Evolutionary conservation across 2,888 invertebrate species (phyloP).

Genomic region (Sinohyriopsis cumingii): DNA sequence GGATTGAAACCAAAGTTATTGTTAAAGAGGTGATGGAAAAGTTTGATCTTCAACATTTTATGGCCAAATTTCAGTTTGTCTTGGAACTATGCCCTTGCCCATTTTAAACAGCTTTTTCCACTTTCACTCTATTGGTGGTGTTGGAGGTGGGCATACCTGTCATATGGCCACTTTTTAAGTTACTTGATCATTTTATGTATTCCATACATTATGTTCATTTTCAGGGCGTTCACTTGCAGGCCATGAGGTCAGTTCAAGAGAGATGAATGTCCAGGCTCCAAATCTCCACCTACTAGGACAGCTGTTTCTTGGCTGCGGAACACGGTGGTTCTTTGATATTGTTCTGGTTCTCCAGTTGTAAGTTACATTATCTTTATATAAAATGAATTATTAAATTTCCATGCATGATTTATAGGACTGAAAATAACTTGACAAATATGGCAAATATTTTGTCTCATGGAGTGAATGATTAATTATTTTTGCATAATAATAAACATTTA

Average conservation of each 20-base stretch:
- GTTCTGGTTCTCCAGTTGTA: constrained; percentile 66
- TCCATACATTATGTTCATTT: constrained; percentile 4
- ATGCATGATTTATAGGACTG: neutral
- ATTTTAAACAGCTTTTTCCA: too few species aligned
- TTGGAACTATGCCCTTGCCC: neutral
- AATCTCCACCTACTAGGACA: constrained; percentile 68
- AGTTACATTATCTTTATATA: constrained; percentile 28
- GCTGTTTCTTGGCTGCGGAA: constrained; percentile 60
- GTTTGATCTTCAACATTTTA: too few species aligned
- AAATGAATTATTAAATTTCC: neutral
- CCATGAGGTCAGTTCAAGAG: constrained; percentile 53
- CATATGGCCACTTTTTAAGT: too few species aligned
- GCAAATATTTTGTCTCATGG: too few species aligned
- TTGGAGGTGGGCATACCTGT: too few species aligned
- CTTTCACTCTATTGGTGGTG: too few species aligned
- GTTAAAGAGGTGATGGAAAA: too few species aligned
- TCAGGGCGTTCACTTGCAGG: constrained; percentile 61
- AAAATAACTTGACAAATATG: too few species aligned
- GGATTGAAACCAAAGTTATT: too few species aligned
- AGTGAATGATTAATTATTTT: too few species aligned
- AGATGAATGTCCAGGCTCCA: constrained; percentile 48
- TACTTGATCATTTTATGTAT: too few species aligned
- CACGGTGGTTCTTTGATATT: constrained; percentile 64
- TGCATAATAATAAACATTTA: too few species aligned
- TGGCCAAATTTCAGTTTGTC: neutral